Conservation (phyloP, 2,797 vertebrate genomes). For the Lemur catta region DNA sequence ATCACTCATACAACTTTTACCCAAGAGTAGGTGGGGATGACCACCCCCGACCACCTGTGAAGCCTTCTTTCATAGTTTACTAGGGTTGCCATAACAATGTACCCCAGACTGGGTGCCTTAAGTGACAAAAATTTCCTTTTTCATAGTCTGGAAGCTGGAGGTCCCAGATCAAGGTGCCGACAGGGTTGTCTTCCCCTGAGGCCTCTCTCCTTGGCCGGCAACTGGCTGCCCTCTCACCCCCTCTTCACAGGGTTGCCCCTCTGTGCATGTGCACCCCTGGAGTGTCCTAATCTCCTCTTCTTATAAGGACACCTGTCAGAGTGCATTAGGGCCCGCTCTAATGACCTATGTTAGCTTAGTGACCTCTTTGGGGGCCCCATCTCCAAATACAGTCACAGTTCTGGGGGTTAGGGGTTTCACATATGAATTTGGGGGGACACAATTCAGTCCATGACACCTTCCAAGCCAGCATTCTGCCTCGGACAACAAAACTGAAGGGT, state of each 20-base stretch:
- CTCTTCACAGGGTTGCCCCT: accelerated
- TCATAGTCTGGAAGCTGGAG: neutral
- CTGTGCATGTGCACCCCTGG: accelerated
- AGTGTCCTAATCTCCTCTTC: neutral
- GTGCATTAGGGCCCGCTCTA: neutral
- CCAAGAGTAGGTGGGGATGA: neutral
- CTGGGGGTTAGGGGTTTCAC: neutral
- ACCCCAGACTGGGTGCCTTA: neutral
- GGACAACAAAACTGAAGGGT: neutral
- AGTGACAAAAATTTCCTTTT: neutral
- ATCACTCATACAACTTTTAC: neutral
- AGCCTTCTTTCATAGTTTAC: neutral
- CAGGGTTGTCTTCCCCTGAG: neutral
- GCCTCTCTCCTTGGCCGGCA: neutral
- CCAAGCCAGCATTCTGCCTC: neutral
- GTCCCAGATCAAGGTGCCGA: neutral
- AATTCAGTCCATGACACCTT: neutral
- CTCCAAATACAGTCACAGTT: neutral
- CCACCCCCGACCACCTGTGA: neutral
- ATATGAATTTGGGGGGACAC: neutral
- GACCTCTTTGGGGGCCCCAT: neutral
- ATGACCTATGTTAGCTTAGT: neutral
- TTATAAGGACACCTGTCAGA: neutral
- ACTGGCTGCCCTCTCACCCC: neutral
- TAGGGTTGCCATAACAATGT: neutral